Evolutionary conservation across 2,888 invertebrate species (phyloP).

Genomic region (Phorcus lineatus): DNA sequence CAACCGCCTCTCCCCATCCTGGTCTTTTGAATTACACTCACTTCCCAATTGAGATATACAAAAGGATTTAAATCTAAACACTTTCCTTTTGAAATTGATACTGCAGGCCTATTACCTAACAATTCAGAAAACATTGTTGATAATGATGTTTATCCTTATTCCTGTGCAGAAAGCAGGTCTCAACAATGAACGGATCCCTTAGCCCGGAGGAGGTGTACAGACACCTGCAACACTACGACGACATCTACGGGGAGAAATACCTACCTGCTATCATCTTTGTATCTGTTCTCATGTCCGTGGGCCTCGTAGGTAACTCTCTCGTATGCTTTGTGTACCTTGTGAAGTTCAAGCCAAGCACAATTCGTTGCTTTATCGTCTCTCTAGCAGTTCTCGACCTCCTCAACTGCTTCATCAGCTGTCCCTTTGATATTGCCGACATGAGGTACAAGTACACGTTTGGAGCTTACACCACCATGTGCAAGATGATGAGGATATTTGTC

Average conservation of each 20-base stretch:
- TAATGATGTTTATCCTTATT: too few relatives aligned
- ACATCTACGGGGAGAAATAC: conserved; percentile 1
- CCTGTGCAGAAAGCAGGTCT: too few relatives aligned
- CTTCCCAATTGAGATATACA: too few relatives aligned
- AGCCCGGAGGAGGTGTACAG: neutral
- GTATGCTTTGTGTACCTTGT: neutral
- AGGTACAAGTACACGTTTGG: neutral
- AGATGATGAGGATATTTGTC: neutral
- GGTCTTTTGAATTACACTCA: too few relatives aligned
- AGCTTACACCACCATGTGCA: neutral
- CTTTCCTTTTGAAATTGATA: too few relatives aligned
- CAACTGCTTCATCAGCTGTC: neutral
- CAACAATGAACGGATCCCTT: neutral
- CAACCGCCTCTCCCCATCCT: too few relatives aligned
- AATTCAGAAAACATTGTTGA: too few relatives aligned
- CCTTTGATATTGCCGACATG: neutral
- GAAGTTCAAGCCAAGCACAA: neutral
- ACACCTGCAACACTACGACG: neutral
- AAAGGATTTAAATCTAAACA: too few relatives aligned
- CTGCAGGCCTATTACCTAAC: too few relatives aligned
- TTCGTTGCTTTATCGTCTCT: neutral
- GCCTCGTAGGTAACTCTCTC: neutral
- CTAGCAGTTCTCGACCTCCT: neutral
- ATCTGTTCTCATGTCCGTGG: neutral
- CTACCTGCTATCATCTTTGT: neutral